Conservation (phyloP, 2,888 invertebrate genomes). For the Acleris literana region DNA sequence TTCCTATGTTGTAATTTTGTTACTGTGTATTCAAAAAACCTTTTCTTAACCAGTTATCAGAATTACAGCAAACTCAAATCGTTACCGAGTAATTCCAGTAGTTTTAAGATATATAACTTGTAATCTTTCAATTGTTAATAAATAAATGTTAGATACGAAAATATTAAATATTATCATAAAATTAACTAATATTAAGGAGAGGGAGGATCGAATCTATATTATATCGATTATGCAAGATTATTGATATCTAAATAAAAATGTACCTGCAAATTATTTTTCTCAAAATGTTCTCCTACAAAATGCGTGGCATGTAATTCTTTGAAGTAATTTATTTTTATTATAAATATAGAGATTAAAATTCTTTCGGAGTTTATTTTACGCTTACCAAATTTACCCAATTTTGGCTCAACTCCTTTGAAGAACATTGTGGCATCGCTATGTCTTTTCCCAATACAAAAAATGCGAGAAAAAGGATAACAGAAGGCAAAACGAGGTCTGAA, state of each 20-base stretch:
- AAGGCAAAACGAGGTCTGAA: too few relatives aligned
- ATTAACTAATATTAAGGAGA: conserved; percentile 47
- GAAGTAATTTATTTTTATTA: conserved; percentile 41
- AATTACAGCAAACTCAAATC: too few relatives aligned
- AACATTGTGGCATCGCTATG: neutral
- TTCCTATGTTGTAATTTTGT: too few relatives aligned
- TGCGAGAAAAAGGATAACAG: too few relatives aligned
- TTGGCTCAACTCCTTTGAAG: neutral
- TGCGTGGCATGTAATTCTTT: conserved; percentile 35
- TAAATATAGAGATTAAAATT: conserved; percentile 39
- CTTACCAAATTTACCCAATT: neutral
- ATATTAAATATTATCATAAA: conserved; percentile 25
- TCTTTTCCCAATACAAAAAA: too few relatives aligned
- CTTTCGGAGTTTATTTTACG: conserved; percentile 7
- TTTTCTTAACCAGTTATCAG: too few relatives aligned
- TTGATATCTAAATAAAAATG: conserved; percentile 38
- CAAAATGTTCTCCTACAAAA: conserved; percentile 38
- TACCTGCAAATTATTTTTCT: conserved; percentile 52
- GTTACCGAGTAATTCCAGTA: neutral
- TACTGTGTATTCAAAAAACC: too few relatives aligned
- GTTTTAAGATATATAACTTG: conserved; percentile 23
- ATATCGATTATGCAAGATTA: conserved; percentile 43
- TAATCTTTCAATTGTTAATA: conserved; percentile 20
- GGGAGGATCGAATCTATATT: conserved; percentile 58
- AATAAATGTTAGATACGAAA: conserved; percentile 27